phyloP scores from a whole-genome alignment of 2,797 vertebrate species.

The Borostomias antarcticus region DNA sequence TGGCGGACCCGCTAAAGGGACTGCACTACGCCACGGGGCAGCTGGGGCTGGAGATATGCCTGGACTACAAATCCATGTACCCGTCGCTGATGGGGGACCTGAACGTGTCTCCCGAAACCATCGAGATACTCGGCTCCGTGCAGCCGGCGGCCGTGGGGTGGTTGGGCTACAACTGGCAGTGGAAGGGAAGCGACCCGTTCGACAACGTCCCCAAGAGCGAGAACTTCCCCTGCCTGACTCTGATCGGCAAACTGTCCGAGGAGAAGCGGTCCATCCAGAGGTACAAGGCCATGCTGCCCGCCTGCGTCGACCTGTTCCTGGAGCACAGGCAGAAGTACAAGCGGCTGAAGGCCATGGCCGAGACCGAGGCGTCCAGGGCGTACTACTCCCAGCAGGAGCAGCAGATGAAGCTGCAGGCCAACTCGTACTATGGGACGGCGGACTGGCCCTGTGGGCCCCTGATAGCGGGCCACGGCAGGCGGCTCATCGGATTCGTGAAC shows the following conservation, averaged over 20 bases:
- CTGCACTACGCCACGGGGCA: neutral
- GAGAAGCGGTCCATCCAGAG: neutral
- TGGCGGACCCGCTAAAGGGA: neutral
- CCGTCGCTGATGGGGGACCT: neutral
- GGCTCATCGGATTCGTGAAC: neutral
- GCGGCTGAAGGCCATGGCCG: neutral
- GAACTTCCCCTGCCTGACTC: neutral
- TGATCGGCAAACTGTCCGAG: neutral
- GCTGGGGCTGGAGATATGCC: neutral
- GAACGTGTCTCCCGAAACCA: conserved; percentile 1
- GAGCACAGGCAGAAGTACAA: neutral
- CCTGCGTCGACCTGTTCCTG: neutral
- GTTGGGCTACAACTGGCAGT: conserved; percentile 1
- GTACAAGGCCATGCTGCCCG: neutral
- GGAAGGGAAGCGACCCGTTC: too few relatives aligned
- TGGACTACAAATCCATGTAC: neutral
- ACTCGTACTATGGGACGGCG: conserved; percentile 1
- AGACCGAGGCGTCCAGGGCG: neutral
- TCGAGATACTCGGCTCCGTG: too few relatives aligned
- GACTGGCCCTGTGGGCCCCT: neutral
- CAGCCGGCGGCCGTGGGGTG: neutral
- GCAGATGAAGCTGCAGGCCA: neutral
- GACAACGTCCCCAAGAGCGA: neutral
- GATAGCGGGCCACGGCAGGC: conserved; percentile 3
- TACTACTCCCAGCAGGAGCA: neutral